Evolutionary conservation across 2,113 vertebrate species (phyloP), one percentile per base, ranked within the genome.

Genomic region (Notothenia rossii): DNA sequence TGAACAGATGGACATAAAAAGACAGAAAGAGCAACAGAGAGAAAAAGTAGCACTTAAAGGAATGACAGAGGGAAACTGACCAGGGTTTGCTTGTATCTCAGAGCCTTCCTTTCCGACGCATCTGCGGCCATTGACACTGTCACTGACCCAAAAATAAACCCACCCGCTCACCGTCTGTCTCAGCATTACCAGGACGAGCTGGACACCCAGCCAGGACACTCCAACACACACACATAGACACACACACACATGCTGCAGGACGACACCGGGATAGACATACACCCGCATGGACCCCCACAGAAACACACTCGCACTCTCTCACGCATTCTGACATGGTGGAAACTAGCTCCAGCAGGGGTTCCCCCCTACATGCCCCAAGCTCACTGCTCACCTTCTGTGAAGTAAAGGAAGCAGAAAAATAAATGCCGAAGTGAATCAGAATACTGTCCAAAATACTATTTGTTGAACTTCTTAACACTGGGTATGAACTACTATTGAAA

Each of bases 31-130:
- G 11, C 40, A 0, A 56, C 7, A 36, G 40, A 64, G 22, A 75
- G 61, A 25, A 12, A 33, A 51, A 46, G 62, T 1, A 43, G 29
- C 29, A 29, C 29, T 29, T 29, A 72, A 54, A 77, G 61, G 40
- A 17, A 65, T 4, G 25, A 65, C 56, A 77, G 33, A 22, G 29
- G 45, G 75, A 80, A 78, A 94, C 93, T 92, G 87, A 97, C 96
- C 97, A 97, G 92, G 81, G 96, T 96, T 79, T 96, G 95, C 75
- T 97, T 96, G 92, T 96, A 97, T 75, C 87, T 95, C 74, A 97
- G 94, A 2, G 95, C 93, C 93, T 94, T 97, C 75, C 95, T 95
- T 81, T 95, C 94, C 94, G 94, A 95, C 63, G 93, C 94, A 95
- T 96, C 94, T 94, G 95, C 95, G 87, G 96, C 95, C 96, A 97